These are phyloP conservation scores for Tridacna crocea DNA, from an alignment of 2,888 invertebrate species.

Conservation along the genomic window DNA sequence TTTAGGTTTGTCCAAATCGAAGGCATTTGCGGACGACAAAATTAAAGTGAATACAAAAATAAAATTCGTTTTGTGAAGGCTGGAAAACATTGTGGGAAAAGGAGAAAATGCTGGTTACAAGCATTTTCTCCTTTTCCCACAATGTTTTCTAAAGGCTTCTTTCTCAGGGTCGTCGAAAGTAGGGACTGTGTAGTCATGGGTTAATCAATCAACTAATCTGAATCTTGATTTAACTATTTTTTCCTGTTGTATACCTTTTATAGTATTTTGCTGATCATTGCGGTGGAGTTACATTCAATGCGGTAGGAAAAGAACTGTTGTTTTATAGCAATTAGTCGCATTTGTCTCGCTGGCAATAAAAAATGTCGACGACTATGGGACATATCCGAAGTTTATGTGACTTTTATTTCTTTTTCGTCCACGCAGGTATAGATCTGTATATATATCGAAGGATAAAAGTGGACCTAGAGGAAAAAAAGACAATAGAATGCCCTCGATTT, in stretches of 20 bases:
- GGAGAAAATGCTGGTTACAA: neutral
- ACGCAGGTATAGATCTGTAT: neutral
- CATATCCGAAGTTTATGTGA: slow-evolving; percentile 49
- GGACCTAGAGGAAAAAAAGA: slow-evolving; percentile 6
- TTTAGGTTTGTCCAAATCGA: too few relatives aligned
- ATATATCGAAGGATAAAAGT: slow-evolving; percentile 4
- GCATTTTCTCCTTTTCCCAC: neutral
- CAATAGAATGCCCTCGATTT: slow-evolving; percentile 10
- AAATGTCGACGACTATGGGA: slow-evolving; percentile 33
- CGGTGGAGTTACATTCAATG: neutral
- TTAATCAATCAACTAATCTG: too few relatives aligned
- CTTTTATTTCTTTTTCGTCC: slow-evolving; percentile 45
- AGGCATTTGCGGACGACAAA: too few relatives aligned
- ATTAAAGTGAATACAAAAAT: too few relatives aligned
- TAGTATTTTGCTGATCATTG: slow-evolving; percentile 1
- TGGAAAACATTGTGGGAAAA: neutral
- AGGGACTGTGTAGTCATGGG: too few relatives aligned
- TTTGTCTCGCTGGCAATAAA: slow-evolving; percentile 41
- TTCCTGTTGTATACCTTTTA: too few relatives aligned
- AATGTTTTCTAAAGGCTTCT: neutral
- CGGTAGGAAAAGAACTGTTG: slow-evolving; percentile 28
- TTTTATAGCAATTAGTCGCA: slow-evolving; percentile 51
- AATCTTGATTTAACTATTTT: too few relatives aligned
- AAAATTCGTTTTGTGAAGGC: too few relatives aligned
- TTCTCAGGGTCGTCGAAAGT: neutral